These are phyloP conservation scores for Drosophila anomalipes DNA, from an alignment of 2,888 invertebrate genomes.

Conservation along the genomic window DNA sequence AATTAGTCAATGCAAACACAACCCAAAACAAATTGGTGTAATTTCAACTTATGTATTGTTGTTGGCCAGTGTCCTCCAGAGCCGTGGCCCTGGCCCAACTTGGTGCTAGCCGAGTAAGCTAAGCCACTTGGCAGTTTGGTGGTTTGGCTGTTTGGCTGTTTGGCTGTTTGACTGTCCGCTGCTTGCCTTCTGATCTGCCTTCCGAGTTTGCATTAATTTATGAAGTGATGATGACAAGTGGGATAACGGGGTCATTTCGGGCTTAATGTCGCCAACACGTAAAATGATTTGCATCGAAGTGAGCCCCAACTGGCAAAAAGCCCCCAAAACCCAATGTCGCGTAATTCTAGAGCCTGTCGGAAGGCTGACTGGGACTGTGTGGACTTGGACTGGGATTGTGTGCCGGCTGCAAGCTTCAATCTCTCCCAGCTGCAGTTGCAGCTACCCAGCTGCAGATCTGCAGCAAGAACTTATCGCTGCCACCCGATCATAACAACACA, in stretches of 20 bases:
- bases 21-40: background rate
- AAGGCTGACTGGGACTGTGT: conserved; percentile 55
- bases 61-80: conserved; percentile 15
- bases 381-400: conserved; percentile 26
- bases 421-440: conserved; percentile 1
- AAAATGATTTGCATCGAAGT: conserved; percentile 80
- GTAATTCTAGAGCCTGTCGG: conserved; percentile 75
- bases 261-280: conserved; percentile 84
- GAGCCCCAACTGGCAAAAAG: conserved; percentile 28
- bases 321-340: conserved; percentile 59
- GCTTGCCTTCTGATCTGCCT: conserved; percentile 45
- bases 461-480: conserved; percentile 70
- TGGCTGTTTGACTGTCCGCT: background rate
- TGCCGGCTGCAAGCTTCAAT: conserved; percentile 15
- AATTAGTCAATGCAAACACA: background rate
- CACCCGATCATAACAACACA: conserved; percentile 82
- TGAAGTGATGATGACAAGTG: conserved; percentile 83
- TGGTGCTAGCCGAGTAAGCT: conserved; percentile 21
- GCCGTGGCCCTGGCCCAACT: conserved; percentile 49
- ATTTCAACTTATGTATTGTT: background rate
- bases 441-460: conserved; percentile 22
- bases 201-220: conserved; percentile 78
- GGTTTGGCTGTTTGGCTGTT: background rate
- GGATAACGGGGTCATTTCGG: conserved; percentile 83
- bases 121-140: conserved; percentile 1